Conservation (phyloP, 2,113 vertebrate species). For the Sphyrna mokarran region DNA sequence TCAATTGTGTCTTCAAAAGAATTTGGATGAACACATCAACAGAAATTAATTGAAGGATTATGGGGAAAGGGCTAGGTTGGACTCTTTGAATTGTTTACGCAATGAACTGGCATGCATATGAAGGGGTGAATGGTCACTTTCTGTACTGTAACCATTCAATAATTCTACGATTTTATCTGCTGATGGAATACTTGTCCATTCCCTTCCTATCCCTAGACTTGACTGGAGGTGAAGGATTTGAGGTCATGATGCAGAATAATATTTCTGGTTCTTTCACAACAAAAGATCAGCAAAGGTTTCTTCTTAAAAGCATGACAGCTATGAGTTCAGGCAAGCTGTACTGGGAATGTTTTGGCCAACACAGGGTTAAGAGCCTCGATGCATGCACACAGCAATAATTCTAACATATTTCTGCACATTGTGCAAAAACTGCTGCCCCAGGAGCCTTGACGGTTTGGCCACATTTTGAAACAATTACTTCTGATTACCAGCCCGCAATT, state of each 20-base stretch:
- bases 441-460: neutral
- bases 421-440: slow-evolving; percentile 23
- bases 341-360: neutral
- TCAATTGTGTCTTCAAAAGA: neutral
- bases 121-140: neutral
- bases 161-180: neutral
- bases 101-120: neutral
- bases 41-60: neutral
- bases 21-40: neutral
- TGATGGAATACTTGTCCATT: too few relatives aligned
- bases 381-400: neutral
- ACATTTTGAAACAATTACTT: slow-evolving; percentile 32
- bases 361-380: neutral
- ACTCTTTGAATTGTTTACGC: neutral
- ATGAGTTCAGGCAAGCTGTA: neutral
- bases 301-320: neutral
- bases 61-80: neutral
- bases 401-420: slow-evolving; percentile 10
- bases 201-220: too few relatives aligned
- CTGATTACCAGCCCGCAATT: slow-evolving; percentile 32
- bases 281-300: neutral
- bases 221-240: too few relatives aligned
- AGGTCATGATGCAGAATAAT: neutral
- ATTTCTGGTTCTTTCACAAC: neutral
- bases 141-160: neutral